These are phyloP conservation scores for Spinus pinus DNA, from an alignment of 2,797 vertebrate species.

Conservation along the genomic window DNA sequence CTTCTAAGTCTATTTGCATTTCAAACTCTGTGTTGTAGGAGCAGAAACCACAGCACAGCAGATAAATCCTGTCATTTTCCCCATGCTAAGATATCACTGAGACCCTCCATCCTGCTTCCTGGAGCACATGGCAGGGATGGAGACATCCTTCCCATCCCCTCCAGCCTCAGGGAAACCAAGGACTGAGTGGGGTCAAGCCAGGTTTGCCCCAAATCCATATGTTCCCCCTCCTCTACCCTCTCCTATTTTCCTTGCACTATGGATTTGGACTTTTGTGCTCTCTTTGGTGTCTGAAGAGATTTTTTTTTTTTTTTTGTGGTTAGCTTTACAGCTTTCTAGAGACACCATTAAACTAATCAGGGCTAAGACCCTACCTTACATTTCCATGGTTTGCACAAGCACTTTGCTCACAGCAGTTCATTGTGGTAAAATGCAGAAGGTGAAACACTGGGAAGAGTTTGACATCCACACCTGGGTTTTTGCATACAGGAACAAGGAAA, in stretches of 20 bases:
- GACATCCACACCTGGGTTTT: neutral
- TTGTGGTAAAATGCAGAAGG: neutral
- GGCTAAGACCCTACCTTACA: neutral
- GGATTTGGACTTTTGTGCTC: neutral
- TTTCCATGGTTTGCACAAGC: neutral
- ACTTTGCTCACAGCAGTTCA: neutral
- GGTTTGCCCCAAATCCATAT: neutral
- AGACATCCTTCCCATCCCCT: neutral
- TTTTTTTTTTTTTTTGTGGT: neutral
- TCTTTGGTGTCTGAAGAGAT: neutral
- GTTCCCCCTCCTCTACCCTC: neutral
- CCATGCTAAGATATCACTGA: neutral
- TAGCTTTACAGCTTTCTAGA: neutral
- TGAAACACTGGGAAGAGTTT: neutral
- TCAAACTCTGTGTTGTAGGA: neutral
- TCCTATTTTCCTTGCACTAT: neutral
- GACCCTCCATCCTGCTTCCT: neutral
- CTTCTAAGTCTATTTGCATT: neutral
- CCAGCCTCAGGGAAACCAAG: neutral
- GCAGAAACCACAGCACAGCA: neutral
- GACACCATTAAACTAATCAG: neutral
- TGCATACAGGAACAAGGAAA: neutral
- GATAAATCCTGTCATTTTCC: neutral
- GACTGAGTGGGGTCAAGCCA: neutral
- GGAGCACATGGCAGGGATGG: rapidly evolving